Evolutionary conservation across 2,113 vertebrate genomes (phyloP).

Genomic region (Peromyscus leucopus): DNA sequence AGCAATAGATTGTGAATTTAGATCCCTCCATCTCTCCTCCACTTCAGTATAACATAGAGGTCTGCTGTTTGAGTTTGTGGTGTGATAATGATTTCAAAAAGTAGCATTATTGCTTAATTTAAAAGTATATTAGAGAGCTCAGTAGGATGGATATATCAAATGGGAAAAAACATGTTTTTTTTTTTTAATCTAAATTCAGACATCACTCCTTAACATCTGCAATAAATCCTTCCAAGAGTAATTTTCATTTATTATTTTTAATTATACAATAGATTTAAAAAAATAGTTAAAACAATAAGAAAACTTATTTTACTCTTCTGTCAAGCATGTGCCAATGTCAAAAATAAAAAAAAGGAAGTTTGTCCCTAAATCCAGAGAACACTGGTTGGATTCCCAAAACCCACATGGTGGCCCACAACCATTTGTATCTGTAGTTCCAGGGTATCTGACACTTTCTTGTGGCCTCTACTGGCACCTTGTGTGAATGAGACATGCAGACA

Average conservation of each 20-base stretch:
- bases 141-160: background rate
- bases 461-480: no score
- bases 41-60: background rate
- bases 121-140: background rate
- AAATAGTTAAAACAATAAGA: slow-evolving; percentile 15
- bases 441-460: background rate
- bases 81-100: background rate
- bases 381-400: background rate
- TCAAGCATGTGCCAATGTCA: background rate
- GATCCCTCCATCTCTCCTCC: background rate
- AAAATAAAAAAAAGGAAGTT: background rate
- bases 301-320: slow-evolving; percentile 34
- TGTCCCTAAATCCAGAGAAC: background rate
- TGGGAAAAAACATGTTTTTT: background rate
- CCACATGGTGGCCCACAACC: background rate
- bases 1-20: background rate
- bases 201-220: slow-evolving; percentile 12
- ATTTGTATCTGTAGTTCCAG: background rate
- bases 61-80: background rate
- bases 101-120: background rate
- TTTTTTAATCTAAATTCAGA: slow-evolving; percentile 24
- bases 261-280: background rate
- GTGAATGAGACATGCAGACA: background rate
- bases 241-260: slow-evolving; percentile 38
- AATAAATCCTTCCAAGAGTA: background rate